Conservation (phyloP, 2,113 vertebrate species). For the Mesoclemmys tuberculata region DNA sequence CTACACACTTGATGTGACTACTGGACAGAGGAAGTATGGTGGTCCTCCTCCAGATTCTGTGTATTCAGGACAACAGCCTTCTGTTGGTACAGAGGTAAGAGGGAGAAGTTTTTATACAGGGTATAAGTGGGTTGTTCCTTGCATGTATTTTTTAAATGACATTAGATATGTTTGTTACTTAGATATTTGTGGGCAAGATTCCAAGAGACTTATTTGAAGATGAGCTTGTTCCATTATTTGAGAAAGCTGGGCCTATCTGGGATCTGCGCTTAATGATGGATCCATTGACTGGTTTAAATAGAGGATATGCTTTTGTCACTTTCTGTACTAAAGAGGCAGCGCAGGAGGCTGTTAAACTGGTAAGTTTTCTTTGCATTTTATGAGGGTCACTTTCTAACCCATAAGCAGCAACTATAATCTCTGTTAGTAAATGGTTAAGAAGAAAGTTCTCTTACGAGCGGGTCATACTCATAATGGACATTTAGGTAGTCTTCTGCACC, state of each 20-base stretch:
- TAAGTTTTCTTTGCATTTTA: conserved; percentile 71
- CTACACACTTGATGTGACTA: conserved; percentile 98
- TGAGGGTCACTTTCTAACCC: background rate
- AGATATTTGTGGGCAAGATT: conserved; percentile 99
- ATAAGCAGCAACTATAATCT: background rate
- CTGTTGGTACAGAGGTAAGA: conserved; percentile 94
- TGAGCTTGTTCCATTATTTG: conserved; percentile 97
- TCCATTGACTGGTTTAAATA: conserved; percentile 95
- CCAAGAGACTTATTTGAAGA: conserved; percentile 98
- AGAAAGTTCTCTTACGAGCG: background rate
- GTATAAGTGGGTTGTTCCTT: background rate
- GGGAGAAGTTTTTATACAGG: background rate
- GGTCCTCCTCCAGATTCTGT: conserved; percentile 94
- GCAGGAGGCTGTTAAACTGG: conserved; percentile 97
- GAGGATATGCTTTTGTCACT: conserved; percentile 98
- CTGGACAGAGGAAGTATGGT: conserved; percentile 97
- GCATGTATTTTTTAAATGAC: background rate
- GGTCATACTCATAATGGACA: background rate
- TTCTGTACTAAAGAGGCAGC: conserved; percentile 98
- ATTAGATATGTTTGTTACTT: conserved; percentile 53
- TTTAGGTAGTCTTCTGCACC: background rate
- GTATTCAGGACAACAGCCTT: conserved; percentile 92
- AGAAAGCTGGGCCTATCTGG: conserved; percentile 97
- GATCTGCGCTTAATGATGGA: conserved; percentile 99
- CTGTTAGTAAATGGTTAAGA: background rate